Conservation (phyloP, 1,140 invertebrate species). For the Mycetomoellerius zeteki region DNA sequence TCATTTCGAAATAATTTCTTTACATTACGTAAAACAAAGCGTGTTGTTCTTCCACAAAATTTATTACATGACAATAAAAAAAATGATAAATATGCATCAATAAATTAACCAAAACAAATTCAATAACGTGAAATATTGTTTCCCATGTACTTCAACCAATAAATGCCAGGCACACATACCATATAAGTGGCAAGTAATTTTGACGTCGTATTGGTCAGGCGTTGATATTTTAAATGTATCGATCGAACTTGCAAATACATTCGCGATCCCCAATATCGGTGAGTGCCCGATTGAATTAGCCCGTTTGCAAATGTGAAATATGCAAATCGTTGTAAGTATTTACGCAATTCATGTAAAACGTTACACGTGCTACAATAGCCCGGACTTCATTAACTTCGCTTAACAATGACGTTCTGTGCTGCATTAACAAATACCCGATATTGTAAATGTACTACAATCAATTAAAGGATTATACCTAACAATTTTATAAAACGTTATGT, state of each 20-base stretch:
- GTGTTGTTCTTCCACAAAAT: neutral
- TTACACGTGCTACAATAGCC: constrained; percentile 13
- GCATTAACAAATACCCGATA: neutral
- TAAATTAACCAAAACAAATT: neutral
- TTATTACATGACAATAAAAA: neutral
- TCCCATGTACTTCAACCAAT: neutral
- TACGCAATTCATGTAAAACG: constrained; percentile 32
- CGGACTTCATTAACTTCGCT: neutral
- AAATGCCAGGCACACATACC: neutral
- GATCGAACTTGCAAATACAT: constrained; percentile 44
- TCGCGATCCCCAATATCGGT: neutral
- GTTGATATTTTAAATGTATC: constrained; percentile 57
- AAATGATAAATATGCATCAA: neutral
- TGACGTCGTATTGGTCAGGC: constrained; percentile 16
- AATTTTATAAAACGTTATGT: neutral
- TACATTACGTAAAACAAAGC: constrained; percentile 1
- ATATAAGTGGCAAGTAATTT: neutral
- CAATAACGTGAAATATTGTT: constrained; percentile 14
- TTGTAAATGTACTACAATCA: neutral
- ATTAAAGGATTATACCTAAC: neutral
- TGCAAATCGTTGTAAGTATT: constrained; percentile 38
- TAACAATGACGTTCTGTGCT: neutral
- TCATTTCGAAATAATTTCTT: neutral
- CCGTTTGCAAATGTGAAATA: constrained; percentile 36
- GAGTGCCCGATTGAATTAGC: constrained; percentile 42